Percentiles rank a stretch among this genome's conserved stretches.
phyloP scores from a whole-genome alignment of 2,888 invertebrate species.

The Drosophila paracracens region DNA sequence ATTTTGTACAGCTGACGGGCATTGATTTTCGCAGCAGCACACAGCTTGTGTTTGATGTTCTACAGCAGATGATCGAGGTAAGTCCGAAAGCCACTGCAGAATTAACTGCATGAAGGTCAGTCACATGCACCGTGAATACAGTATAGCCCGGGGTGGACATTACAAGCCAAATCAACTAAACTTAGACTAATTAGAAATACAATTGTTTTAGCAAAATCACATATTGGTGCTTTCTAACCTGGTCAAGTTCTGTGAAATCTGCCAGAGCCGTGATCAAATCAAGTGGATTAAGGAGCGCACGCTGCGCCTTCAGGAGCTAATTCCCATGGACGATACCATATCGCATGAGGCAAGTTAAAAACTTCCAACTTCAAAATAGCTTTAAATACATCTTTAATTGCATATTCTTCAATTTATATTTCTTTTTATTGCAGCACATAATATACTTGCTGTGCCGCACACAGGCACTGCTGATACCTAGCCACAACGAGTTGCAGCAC shows the following conservation, averaged over 20 bases:
- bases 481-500: conserved; percentile 83
- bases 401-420: conserved; percentile 8
- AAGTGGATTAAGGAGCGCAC: conserved; percentile 92
- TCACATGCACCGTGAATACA: conserved; percentile 32
- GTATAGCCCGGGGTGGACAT: conserved; percentile 29
- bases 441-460: conserved; percentile 85
- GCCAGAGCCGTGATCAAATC: conserved; percentile 91
- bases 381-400: not conserved
- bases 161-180: conserved; percentile 44
- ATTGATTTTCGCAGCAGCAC: conserved; percentile 97
- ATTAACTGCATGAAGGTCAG: conserved; percentile 14
- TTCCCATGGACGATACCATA: conserved; percentile 91
- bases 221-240: conserved; percentile 88
- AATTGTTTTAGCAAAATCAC: conserved; percentile 80
- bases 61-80: conserved; percentile 89
- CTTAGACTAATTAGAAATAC: conserved; percentile 47
- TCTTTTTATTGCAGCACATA: conserved; percentile 78
- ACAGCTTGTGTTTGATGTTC: conserved; percentile 95
- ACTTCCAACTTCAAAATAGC: not conserved
- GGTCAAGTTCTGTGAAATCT: conserved; percentile 91
- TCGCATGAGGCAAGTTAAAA: conserved; percentile 86
- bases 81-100: conserved; percentile 27
- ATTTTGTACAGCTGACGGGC: conserved; percentile 86
- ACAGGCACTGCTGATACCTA: conserved; percentile 84
- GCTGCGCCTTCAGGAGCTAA: conserved; percentile 88